Evolutionary conservation across 2,888 invertebrate species (phyloP).

Genomic region (Drosophila prolongata): DNA sequence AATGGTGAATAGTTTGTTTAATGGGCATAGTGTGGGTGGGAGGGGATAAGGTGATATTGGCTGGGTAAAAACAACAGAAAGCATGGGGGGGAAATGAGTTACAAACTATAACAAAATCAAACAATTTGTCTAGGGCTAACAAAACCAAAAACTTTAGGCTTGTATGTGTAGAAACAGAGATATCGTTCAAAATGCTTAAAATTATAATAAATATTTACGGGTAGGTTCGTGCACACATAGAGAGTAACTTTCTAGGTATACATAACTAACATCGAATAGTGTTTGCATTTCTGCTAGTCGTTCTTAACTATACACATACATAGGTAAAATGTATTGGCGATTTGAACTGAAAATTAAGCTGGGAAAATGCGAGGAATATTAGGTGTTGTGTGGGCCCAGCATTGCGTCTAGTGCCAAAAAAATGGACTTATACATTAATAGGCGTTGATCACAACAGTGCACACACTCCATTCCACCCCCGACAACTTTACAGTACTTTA

Average conservation of each 20-base stretch:
- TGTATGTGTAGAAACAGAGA: conserved; percentile 13
- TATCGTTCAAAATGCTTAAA: conserved; percentile 34
- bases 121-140: conserved; percentile 26
- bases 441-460: background rate
- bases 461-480: background rate
- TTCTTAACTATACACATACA: conserved; percentile 37
- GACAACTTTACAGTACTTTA: conserved; percentile 6
- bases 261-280: conserved; percentile 31
- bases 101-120: conserved; percentile 42
- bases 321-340: conserved; percentile 7
- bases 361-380: conserved; percentile 10
- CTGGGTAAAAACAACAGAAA: conserved; percentile 5
- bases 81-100: background rate
- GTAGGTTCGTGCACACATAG: conserved; percentile 40
- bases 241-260: conserved; percentile 31
- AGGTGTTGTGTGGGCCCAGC: conserved; percentile 7
- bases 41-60: background rate
- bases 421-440: conserved; percentile 13
- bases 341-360: conserved; percentile 24
- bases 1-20: background rate
- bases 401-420: conserved; percentile 10
- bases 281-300: conserved; percentile 12
- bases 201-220: conserved; percentile 42
- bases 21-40: background rate
- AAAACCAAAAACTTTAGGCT: conserved; percentile 17